Conservation (phyloP, 2,113 vertebrate genomes). For the Puntigrus tetrazona region DNA sequence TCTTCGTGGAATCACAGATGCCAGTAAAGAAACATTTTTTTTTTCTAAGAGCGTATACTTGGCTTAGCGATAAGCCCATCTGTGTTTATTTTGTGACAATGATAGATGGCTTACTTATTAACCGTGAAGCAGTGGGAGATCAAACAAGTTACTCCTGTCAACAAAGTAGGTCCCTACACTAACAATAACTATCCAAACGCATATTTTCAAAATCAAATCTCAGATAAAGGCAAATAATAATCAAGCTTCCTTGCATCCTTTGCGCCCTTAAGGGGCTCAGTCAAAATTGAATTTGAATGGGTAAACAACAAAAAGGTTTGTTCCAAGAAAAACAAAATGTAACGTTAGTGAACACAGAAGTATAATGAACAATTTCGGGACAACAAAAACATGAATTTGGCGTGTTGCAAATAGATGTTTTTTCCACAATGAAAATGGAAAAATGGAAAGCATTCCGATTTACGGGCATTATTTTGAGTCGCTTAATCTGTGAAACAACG, state of each 20-base stretch:
- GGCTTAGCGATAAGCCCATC: not conserved
- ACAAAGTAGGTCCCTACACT: constrained; percentile 15
- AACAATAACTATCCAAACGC: constrained; percentile 18
- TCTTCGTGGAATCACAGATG: not conserved
- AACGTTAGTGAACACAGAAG: not conserved
- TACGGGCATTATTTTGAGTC: not conserved
- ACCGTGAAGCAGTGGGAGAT: not conserved
- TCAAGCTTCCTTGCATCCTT: constrained; percentile 28
- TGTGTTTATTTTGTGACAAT: not conserved
- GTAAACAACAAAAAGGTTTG: constrained; percentile 32
- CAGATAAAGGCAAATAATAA: constrained; percentile 35
- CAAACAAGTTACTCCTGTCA: constrained; percentile 21
- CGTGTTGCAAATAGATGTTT: not conserved
- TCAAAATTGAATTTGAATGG: constrained; percentile 39
- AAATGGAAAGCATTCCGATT: not conserved
- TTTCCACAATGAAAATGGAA: not conserved
- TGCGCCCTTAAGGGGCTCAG: not conserved
- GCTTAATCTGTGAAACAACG: not conserved
- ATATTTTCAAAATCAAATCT: constrained; percentile 40
- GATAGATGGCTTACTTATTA: not conserved
- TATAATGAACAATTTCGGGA: constrained; percentile 10
- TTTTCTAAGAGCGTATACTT: not conserved
- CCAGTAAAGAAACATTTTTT: not conserved
- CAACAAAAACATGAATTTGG: not conserved
- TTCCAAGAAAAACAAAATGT: constrained; percentile 18